phyloP scores from a whole-genome alignment of 1,140 invertebrate genomes.

The Epicauta chinensis region DNA sequence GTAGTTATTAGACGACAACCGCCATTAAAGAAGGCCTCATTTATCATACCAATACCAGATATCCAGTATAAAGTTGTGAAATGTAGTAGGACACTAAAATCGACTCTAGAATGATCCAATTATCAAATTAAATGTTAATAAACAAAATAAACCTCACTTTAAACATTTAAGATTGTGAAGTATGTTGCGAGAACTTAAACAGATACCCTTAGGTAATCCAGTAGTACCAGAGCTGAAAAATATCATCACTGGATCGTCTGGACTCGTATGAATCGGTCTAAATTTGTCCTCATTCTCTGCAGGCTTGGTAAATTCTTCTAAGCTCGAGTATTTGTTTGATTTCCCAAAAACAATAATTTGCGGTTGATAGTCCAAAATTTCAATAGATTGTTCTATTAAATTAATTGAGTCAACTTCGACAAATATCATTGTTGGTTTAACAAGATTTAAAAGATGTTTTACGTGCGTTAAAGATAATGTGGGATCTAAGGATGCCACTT shows the following conservation, averaged over 20 bases:
- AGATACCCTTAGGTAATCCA: constrained; percentile 67
- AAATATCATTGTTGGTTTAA: constrained; percentile 32
- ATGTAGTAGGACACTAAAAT: too few relatives aligned
- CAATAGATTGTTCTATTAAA: constrained; percentile 14
- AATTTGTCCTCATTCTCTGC: constrained; percentile 26
- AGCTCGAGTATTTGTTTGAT: constrained; percentile 8
- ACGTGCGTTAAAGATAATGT: constrained; percentile 19
- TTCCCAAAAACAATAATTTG: constrained; percentile 25
- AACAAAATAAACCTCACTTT: too few relatives aligned
- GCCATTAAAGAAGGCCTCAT: neutral
- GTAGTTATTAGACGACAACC: neutral
- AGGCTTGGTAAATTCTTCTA: constrained; percentile 19
- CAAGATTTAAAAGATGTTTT: constrained; percentile 19
- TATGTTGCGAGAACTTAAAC: constrained; percentile 50
- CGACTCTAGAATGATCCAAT: too few relatives aligned
- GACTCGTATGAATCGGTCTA: constrained; percentile 21
- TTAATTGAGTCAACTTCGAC: constrained; percentile 19
- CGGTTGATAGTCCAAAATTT: constrained; percentile 2
- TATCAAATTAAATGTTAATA: too few relatives aligned
- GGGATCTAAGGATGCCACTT: constrained; percentile 24
- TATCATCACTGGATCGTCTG: constrained; percentile 35
- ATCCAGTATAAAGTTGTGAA: constrained; percentile 10
- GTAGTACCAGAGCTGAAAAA: constrained; percentile 63
- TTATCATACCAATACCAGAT: neutral
- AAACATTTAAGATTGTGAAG: too few relatives aligned